Conservation (phyloP, 2,797 vertebrate genomes). For the Brachymystax lenok region DNA sequence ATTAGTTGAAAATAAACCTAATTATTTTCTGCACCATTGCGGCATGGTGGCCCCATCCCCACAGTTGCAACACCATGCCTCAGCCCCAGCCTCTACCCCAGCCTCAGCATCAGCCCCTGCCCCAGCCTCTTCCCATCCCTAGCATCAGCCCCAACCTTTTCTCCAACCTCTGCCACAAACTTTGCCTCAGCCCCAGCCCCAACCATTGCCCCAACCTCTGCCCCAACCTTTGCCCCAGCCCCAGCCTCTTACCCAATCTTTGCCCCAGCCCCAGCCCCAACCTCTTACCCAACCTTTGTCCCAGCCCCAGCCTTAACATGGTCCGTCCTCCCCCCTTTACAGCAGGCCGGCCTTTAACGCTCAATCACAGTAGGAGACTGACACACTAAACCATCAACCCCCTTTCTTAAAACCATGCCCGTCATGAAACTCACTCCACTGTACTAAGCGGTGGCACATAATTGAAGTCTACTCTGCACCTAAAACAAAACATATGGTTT, state of each 20-base stretch:
- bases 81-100: background rate
- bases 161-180: background rate
- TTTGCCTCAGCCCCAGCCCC: conserved; percentile 45
- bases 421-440: background rate
- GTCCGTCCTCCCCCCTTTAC: too few relatives aligned
- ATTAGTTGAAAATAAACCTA: conserved; percentile 76
- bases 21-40: conserved; percentile 70
- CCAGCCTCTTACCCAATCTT: too few relatives aligned
- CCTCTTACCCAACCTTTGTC: too few relatives aligned
- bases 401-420: background rate
- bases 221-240: background rate
- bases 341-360: too few relatives aligned
- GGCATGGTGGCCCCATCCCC: conserved; percentile 35
- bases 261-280: too few relatives aligned
- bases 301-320: background rate
- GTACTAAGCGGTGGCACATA: background rate
- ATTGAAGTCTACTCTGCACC: background rate
- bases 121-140: conserved; percentile 15
- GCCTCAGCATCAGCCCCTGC: conserved; percentile 47
- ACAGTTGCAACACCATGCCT: conserved; percentile 6
- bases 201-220: conserved; percentile 14
- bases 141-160: conserved; percentile 46
- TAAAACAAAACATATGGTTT: background rate
- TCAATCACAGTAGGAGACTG: background rate
- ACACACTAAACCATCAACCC: background rate